These are phyloP conservation scores for Drosophila ambigua DNA, from an alignment of 1,140 invertebrate species.

Conservation along the genomic window DNA sequence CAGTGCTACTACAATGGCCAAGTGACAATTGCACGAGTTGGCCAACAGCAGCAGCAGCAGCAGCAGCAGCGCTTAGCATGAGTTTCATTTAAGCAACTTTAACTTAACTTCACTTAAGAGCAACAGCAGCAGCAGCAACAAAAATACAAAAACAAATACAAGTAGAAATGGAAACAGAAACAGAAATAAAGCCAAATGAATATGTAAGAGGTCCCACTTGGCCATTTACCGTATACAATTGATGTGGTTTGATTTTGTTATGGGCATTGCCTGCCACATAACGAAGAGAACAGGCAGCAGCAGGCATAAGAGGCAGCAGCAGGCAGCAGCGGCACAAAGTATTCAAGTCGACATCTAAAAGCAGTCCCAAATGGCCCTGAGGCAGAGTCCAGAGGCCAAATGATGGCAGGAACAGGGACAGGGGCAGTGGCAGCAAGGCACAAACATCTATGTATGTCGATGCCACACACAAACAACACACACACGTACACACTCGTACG, in stretches of 20 bases:
- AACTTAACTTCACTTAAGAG: slow-evolving; percentile 10
- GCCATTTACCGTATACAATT: slow-evolving; percentile 78
- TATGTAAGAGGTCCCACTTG: slow-evolving; percentile 80
- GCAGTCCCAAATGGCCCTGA: slow-evolving; percentile 63
- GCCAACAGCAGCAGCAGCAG: slow-evolving; percentile 30
- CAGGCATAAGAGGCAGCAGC: slow-evolving; percentile 7
- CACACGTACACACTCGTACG: too few species aligned
- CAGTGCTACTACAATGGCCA: slow-evolving; percentile 37
- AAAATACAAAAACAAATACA: too few species aligned
- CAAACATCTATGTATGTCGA: slow-evolving; percentile 11
- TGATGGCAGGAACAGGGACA: slow-evolving; percentile 17
- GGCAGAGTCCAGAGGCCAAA: slow-evolving; percentile 14
- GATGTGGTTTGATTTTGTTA: slow-evolving; percentile 82
- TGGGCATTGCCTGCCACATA: slow-evolving; percentile 71
- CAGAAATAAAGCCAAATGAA: slow-evolving; percentile 54
- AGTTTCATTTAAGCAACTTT: slow-evolving; percentile 67
- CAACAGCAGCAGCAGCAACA: background rate
- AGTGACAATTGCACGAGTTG: slow-evolving; percentile 75
- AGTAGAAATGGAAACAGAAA: background rate
- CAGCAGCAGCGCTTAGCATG: slow-evolving; percentile 57
- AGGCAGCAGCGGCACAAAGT: slow-evolving; percentile 8
- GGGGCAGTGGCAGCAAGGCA: slow-evolving; percentile 28
- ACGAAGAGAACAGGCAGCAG: slow-evolving; percentile 59
- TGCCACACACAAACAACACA: background rate
- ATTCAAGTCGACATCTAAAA: slow-evolving; percentile 58